Conservation (phyloP, 2,797 vertebrate genomes). For the Cynopterus sphinx region DNA sequence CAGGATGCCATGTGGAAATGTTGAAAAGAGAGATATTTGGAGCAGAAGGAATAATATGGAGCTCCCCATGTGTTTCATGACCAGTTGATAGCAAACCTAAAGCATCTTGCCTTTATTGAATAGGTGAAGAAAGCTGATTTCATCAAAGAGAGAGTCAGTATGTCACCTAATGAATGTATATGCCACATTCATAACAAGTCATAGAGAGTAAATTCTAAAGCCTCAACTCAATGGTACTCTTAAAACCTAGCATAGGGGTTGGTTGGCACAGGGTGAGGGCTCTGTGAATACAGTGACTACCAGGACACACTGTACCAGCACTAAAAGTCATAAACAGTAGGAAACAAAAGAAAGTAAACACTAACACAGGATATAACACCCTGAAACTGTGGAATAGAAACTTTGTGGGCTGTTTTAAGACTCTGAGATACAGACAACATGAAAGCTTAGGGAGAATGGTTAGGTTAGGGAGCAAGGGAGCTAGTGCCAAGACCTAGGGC, state of each 20-base stretch:
- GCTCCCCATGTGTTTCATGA: not conserved
- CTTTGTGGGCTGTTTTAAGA: not conserved
- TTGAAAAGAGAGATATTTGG: not conserved
- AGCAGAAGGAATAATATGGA: not conserved
- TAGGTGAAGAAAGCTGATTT: not conserved
- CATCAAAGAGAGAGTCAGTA: not conserved
- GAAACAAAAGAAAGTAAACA: not conserved
- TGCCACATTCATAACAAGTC: not conserved
- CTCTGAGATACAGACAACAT: not conserved
- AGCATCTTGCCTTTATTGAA: slow-evolving; percentile 1
- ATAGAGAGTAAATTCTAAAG: not conserved
- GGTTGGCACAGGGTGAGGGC: not conserved
- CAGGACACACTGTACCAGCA: not conserved
- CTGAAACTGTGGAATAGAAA: not conserved
- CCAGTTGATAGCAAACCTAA: not conserved
- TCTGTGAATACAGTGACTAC: not conserved
- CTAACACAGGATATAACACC: not conserved
- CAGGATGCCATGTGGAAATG: not conserved
- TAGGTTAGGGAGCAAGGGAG: too few species aligned
- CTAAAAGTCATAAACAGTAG: not conserved
- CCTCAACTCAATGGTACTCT: not conserved
- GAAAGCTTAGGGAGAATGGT: not conserved
- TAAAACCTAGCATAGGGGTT: not conserved
- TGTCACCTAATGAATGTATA: not conserved
- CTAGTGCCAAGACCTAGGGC: rapidly evolving